Conservation (phyloP, 2,113 vertebrate genomes). For the Lagopus leucura region DNA sequence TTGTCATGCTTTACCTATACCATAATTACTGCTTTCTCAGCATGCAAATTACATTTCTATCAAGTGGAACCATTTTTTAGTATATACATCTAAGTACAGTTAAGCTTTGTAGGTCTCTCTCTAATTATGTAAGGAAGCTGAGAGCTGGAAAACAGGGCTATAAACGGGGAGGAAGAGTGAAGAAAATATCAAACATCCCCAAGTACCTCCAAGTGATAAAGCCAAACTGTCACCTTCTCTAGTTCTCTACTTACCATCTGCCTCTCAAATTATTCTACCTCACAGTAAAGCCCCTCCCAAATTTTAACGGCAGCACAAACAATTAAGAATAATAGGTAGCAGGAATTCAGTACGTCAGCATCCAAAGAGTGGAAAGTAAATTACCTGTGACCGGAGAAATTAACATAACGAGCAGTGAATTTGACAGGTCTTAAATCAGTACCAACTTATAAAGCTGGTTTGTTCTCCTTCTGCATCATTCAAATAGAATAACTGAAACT, state of each 20-base stretch:
- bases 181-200: background rate
- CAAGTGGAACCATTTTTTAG: background rate
- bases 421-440: background rate
- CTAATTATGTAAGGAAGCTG: background rate
- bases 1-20: fast-evolving
- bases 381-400: background rate
- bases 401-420: background rate
- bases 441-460: background rate
- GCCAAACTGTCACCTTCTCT: background rate
- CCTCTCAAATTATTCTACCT: background rate
- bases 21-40: background rate
- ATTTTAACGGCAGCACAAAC: background rate
- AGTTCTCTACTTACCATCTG: slow-evolving; percentile 41
- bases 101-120: background rate
- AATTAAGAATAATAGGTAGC: background rate
- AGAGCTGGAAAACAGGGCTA: background rate
- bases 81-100: fast-evolving
- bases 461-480: background rate
- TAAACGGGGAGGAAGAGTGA: background rate
- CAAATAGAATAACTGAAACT: background rate
- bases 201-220: slow-evolving; percentile 29
- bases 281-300: background rate
- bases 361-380: background rate
- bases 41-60: background rate
- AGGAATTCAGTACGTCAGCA: background rate